Evolutionary conservation across 2,888 invertebrate species (phyloP).

Genomic region (Dryomyza anilis): DNA sequence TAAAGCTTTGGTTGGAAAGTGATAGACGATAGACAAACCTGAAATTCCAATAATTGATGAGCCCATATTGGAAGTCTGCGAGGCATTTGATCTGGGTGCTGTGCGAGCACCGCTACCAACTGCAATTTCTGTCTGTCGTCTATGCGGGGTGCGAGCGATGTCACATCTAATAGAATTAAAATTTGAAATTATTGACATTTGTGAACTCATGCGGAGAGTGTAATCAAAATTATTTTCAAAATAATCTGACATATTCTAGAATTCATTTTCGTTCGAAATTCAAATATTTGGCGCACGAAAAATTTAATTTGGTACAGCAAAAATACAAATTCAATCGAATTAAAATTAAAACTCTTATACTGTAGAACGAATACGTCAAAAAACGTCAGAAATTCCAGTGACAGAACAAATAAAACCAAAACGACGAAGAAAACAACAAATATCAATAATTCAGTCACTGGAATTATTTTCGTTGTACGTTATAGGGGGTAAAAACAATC

Average conservation of each 20-base stretch:
- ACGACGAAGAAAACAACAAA: no score
- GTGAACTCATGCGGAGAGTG: no score
- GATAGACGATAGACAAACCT: constrained; percentile 31
- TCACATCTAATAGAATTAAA: constrained; percentile 65
- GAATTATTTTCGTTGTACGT: no score
- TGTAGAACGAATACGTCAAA: no score
- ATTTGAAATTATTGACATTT: background rate
- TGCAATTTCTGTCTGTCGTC: constrained; percentile 63
- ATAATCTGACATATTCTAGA: background rate
- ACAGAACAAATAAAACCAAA: no score
- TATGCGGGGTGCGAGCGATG: constrained; percentile 81
- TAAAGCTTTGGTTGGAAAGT: background rate
- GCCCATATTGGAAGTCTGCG: constrained; percentile 59
- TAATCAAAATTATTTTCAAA: background rate
- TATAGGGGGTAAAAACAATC: no score
- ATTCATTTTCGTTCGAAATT: background rate
- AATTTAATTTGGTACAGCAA: no score
- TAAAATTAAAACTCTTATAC: no score
- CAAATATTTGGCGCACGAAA: background rate
- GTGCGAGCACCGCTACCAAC: constrained; percentile 62
- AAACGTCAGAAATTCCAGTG: no score
- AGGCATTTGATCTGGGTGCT: constrained; percentile 66
- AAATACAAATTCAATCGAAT: no score
- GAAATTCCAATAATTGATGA: constrained; percentile 59
- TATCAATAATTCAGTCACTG: no score